Conservation (phyloP, 2,888 invertebrate species). For the Pollenia angustigena region DNA sequence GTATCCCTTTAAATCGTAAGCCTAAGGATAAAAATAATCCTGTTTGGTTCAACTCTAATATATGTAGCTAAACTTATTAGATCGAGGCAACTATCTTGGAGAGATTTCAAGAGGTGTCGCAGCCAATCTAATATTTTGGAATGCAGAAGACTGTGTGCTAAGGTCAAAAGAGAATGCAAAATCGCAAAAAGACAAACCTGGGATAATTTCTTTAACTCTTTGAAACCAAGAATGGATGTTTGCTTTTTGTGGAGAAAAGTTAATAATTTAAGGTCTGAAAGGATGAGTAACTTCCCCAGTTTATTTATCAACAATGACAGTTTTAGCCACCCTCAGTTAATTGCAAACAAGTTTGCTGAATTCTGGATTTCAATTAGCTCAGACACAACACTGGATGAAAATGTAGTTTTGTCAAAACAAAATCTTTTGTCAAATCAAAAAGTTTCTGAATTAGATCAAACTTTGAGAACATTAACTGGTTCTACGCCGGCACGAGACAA, state of each 20-base stretch:
- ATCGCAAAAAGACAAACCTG: constrained; percentile 12
- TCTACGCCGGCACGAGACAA: no score
- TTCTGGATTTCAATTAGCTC: constrained; percentile 10
- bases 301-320: not conserved
- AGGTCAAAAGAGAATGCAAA: constrained; percentile 1
- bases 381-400: no score
- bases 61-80: no score
- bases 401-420: not conserved
- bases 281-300: not conserved
- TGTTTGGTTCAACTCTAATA: no score
- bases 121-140: not conserved
- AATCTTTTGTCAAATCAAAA: no score
- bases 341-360: not conserved
- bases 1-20: no score
- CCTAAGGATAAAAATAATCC: no score
- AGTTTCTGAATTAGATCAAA: no score
- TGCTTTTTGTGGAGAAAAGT: constrained; percentile 38
- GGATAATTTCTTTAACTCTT: constrained; percentile 37
- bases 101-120: no score
- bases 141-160: constrained; percentile 12
- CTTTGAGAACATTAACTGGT: no score
- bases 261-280: constrained; percentile 12
- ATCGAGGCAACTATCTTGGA: no score
- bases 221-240: constrained; percentile 36
- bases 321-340: not conserved